Evolutionary conservation across 2,113 vertebrate species (phyloP).

Genomic region (Orcinus orca): DNA sequence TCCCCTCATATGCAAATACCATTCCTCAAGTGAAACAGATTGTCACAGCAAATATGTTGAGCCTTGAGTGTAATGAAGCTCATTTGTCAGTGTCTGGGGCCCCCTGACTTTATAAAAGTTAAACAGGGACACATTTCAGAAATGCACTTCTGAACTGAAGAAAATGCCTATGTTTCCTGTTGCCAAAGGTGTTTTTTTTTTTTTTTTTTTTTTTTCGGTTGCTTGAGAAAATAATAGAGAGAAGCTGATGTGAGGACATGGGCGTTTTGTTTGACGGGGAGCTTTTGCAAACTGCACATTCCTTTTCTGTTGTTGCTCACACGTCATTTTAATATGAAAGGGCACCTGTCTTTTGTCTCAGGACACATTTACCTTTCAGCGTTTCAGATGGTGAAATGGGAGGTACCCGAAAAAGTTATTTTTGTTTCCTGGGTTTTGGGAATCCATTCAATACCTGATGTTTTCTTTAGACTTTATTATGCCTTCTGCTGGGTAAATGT

Average conservation of each 20-base stretch:
- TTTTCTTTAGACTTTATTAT: slow-evolving; percentile 81
- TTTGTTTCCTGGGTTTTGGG: slow-evolving; percentile 78
- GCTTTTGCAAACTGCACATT: slow-evolving; percentile 81
- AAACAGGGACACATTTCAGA: slow-evolving; percentile 75
- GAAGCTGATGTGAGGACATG: slow-evolving; percentile 74
- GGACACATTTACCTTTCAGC: slow-evolving; percentile 79
- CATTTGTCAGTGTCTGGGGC: slow-evolving; percentile 80
- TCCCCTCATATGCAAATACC: slow-evolving; percentile 70
- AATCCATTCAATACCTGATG: slow-evolving; percentile 78
- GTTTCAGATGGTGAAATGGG: slow-evolving; percentile 75
- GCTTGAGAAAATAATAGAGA: slow-evolving; percentile 75
- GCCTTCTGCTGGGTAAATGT: slow-evolving; percentile 75
- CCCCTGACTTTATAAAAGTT: slow-evolving; percentile 69
- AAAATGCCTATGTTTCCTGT: slow-evolving; percentile 76
- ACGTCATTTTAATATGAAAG: slow-evolving; percentile 83
- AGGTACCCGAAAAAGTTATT: slow-evolving; percentile 78
- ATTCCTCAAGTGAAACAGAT: slow-evolving; percentile 77
- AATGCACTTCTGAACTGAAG: slow-evolving; percentile 77
- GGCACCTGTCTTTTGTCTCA: slow-evolving; percentile 82
- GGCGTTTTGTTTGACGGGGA: slow-evolving; percentile 80
- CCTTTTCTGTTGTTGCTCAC: slow-evolving; percentile 77
- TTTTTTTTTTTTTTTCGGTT: slow-evolving; percentile 64
- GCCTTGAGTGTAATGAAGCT: slow-evolving; percentile 72
- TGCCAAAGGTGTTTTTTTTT: slow-evolving; percentile 54
- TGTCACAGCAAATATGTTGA: slow-evolving; percentile 81